Evolutionary conservation across 2,797 vertebrate genomes (phyloP), one percentile per base, ranked within the genome.

Genomic region (Neoniphon sammara): DNA sequence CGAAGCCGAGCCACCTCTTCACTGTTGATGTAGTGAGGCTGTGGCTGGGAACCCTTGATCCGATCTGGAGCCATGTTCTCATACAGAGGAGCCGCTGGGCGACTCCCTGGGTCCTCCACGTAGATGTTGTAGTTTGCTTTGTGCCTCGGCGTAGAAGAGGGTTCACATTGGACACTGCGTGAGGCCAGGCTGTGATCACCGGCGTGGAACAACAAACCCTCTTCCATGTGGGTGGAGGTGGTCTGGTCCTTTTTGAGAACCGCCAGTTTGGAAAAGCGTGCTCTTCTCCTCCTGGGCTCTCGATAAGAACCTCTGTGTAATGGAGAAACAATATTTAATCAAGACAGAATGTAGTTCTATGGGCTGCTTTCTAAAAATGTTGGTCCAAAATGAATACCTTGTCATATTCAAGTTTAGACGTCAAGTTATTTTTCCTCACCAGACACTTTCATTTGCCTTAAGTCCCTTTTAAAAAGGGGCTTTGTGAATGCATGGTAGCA

Each of bases 211-310:
- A 94, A 82, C 59, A 77, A 86, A 65, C 94, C 96, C 79, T 96
- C 96, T 66, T 96, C 96, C 77, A 94, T 93, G 89, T 95, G 96
- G 73, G 96, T 98, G 78, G 96, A 98, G 0, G 97, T 98, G 75
- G 96, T 97, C 87, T 99, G 97, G 81, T 99, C 97, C 89, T 96
- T 97, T 78, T 96, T 98, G 66, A 96, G 91, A 36, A 95, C 93
- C 0, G 95, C 94, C 68, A 96, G 93, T 89, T 95, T 97, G 27
- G 96, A 94, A 76, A 94, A 93, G 68, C 87, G 95, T 15, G 94
- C 94, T 36, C 92, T 95, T 70, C 58, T 67, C 21, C 80, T 87
- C 77, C 85, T 80, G 17, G 94, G 92, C 67, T 61, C 86, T 59
- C 47, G 92, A 77, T 90, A 87, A 58, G 94, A 93, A 84, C 93